These are phyloP conservation scores for Vultur gryphus DNA, from an alignment of 2,797 vertebrate species.

Conservation along the genomic window DNA sequence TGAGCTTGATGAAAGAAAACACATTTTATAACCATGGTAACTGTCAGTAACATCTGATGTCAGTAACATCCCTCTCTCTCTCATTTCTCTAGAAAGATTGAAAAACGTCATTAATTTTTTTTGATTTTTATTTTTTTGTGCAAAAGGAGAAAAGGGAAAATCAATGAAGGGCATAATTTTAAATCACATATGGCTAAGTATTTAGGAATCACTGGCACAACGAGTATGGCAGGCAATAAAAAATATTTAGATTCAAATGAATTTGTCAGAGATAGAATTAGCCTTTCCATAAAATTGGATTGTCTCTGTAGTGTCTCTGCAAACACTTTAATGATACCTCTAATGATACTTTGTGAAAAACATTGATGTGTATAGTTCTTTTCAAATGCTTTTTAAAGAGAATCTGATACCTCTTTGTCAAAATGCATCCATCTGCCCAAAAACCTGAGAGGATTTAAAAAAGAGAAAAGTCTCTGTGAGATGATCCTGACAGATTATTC, in stretches of 20 bases:
- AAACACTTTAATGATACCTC: conserved; percentile 33
- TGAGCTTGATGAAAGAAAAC: conserved; percentile 38
- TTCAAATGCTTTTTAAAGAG: neutral
- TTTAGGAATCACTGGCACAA: conserved; percentile 38
- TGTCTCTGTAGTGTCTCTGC: neutral
- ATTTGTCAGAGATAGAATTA: conserved; percentile 37
- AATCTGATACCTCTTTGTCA: neutral
- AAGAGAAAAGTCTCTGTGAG: neutral
- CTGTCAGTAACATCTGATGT: conserved; percentile 57
- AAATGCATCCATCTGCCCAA: neutral
- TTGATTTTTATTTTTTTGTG: conserved; percentile 45
- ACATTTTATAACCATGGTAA: conserved; percentile 64
- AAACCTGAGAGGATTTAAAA: neutral
- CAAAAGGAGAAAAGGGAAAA: conserved; percentile 1
- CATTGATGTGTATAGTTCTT: neutral
- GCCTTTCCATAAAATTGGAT: neutral
- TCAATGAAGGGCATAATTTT: conserved; percentile 52
- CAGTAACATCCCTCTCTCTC: neutral
- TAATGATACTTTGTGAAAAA: conserved; percentile 27
- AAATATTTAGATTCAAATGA: conserved; percentile 56
- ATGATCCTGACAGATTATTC: neutral
- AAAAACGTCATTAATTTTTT: conserved; percentile 49
- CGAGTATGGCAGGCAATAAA: neutral
- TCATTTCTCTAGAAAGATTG: conserved; percentile 44
- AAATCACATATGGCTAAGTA: conserved; percentile 51